These are phyloP conservation scores for Vulpes vulpes DNA, from an alignment of 2,113 vertebrate species.

Conservation along the genomic window DNA sequence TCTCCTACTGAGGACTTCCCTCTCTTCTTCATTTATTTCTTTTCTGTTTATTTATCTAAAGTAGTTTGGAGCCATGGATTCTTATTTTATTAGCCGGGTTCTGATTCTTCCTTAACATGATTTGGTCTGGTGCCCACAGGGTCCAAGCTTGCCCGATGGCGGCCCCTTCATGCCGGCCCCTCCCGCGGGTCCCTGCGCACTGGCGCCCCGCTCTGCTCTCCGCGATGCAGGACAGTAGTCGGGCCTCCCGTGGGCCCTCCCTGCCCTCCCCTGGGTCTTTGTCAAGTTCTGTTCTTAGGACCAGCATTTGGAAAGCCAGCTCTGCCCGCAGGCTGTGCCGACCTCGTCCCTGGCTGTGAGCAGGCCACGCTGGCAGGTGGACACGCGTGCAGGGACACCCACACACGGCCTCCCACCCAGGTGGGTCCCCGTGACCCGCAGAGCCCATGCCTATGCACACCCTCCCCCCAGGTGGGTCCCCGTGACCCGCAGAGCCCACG, in stretches of 20 bases:
- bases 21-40: not conserved
- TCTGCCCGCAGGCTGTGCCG: too few relatives aligned
- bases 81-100: too few relatives aligned
- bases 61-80: not conserved
- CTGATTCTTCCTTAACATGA: accelerated
- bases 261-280: too few relatives aligned
- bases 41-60: accelerated
- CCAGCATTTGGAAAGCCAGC: not conserved
- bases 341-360: not conserved
- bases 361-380: not conserved
- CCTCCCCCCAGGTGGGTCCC: too few relatives aligned
- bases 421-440: not conserved
- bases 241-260: accelerated
- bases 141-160: accelerated
- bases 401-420: not conserved
- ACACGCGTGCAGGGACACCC: accelerated
- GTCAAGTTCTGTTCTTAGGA: not conserved
- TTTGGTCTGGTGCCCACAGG: not conserved
- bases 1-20: accelerated
- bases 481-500: too few relatives aligned
- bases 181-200: not conserved
- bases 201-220: accelerated
- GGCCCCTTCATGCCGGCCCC: too few relatives aligned
- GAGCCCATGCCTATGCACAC: accelerated
- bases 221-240: too few relatives aligned